These are phyloP conservation scores for Stegastes partitus DNA, from an alignment of 2,113 vertebrate species.

Conservation along the genomic window DNA sequence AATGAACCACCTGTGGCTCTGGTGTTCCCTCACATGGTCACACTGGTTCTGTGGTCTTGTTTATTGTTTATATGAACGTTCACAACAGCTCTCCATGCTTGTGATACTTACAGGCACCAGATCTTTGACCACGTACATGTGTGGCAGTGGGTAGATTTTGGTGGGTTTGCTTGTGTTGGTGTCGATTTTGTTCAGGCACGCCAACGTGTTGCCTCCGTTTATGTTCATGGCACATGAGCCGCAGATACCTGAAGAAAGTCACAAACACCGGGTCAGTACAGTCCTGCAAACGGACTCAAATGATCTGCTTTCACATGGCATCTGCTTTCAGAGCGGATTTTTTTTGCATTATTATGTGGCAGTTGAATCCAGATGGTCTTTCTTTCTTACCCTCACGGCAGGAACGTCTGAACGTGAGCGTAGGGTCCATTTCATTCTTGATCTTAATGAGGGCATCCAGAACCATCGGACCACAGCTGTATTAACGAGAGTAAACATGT, in stretches of 20 bases:
- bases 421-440: constrained; percentile 95
- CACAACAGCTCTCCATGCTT: neutral
- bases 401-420: constrained; percentile 94
- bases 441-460: constrained; percentile 97
- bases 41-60: no score
- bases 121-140: constrained; percentile 93
- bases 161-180: constrained; percentile 85
- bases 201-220: constrained; percentile 93
- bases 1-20: neutral
- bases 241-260: constrained; percentile 89
- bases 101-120: constrained; percentile 92
- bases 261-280: neutral
- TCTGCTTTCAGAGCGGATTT: neutral
- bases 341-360: neutral
- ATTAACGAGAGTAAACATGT: neutral
- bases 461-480: constrained; percentile 95
- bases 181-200: constrained; percentile 93
- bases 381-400: constrained; percentile 91
- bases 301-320: neutral
- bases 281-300: neutral
- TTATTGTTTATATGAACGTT: neutral
- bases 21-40: neutral
- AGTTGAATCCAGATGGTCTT: neutral
- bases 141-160: constrained; percentile 96
- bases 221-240: constrained; percentile 99